Base-by-base conservation (phyloP, 2,113 vertebrate genomes). In the Ictalurus furcatus region DNA sequence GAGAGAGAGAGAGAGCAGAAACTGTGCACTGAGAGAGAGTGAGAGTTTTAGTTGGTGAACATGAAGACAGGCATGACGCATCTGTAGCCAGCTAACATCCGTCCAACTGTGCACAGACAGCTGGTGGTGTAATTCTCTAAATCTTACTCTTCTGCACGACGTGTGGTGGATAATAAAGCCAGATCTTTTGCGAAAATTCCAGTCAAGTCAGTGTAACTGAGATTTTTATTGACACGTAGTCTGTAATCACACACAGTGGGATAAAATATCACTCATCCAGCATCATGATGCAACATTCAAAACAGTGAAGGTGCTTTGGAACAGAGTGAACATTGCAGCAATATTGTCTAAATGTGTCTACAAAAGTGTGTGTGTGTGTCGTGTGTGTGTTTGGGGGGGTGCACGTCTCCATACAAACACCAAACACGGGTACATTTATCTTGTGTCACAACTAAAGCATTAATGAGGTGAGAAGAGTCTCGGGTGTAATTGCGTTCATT, bases 21-120 rank as follows among this genome's bases (percentile, higher is more conserved):
- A 52, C 8, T 54, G n/a, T 54, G 65, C 81, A 40, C 23, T 65
- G 23, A 65, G 21, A 58, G 19, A 58, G 2, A 58, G 63, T 65
- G 59, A 80, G 56, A 12, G 73, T 88, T 88, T 76, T 85, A 84
- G 69, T 61, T 63, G 56, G 67, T 88, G 81, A 88, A 83, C 82
- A 74, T 54, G 82, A 88, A 85, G 87, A 88, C 87, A 88, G 81
- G 87, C 87, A 61, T 88, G 87, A 88, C 82, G 67, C 81, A 61
- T 88, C 67, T 78, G 82, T 59, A 88, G 81, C 71, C 71, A 84
- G 65, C 37, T 52, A 84, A 65, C 81, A 88, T 88, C 82, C 58
- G 44, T 40, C 69, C 82, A 84, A 84, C 87, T 88, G 81, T 84
- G 83, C 73, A 65, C 71, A 63, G 69, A 88, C 87, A 88, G 87